Base-by-base conservation (phyloP, 2,797 vertebrate genomes). In the Mionectes olivaceus region DNA sequence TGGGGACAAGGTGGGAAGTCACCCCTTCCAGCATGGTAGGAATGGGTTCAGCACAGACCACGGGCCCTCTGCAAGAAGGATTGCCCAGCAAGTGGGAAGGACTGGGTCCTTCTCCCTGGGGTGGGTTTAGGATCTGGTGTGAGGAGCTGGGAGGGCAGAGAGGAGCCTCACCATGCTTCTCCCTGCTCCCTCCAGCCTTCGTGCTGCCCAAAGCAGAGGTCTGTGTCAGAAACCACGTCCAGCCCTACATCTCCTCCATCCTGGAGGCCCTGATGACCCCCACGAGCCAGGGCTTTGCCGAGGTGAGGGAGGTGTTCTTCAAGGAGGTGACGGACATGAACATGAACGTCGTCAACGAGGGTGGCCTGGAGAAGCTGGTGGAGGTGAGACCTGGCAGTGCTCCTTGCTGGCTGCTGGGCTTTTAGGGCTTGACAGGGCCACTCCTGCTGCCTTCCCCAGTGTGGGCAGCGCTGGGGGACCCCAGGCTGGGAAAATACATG, bases 211-310 rank as follows among this genome's bases (percentile, higher is more conserved):
- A 98, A 95, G 98, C 99, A 0, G 99, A 99, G 93, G 91, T 99
- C 60, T 98, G 99, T 2, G 98, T 99, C 32, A 98, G 98, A 67
- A 98, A 96, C 94, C 99, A 98, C 0, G 94, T 99, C 43, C 99
- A 99, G 97, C 99, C 99, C 44, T 99, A 99, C 96, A 98, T 99
- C 96, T 95, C 98, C 49, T 99, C 99, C 97, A 99, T 99, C 97
- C 98, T 99, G 97, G 99, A 99, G 86, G 99, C 99, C 23, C 97
- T 99, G 96, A 99, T 99, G 99, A 98, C 98, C 57, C 99, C 99
- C 92, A 99, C 99, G 11, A 99, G 99, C 96, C 98, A 99, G 83
- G 99, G 99, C 23, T 99, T 99, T 74, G 95, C 98, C 0, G 99
- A 99, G 96, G 99, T 99, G 73, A 96, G 99, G 18, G 99, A 99